Percentiles rank a stretch among this genome's conserved stretches.
Evolutionary conservation across 2,797 vertebrate species (phyloP).

Genomic region (Poliocrania exsul): DNA sequence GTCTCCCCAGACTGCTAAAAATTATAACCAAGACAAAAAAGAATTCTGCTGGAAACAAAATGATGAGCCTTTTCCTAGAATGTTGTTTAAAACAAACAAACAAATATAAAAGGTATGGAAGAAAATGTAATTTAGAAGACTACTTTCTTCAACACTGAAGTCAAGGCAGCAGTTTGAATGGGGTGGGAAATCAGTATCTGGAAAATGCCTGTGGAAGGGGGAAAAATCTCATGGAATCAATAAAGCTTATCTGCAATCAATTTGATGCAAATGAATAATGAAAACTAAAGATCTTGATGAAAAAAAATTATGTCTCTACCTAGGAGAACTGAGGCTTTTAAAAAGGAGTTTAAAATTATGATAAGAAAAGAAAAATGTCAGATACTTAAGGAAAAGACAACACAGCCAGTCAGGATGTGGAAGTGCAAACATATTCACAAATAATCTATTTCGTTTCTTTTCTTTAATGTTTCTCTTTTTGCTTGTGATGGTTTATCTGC

Average conservation of each 20-base stretch:
- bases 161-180: not conserved
- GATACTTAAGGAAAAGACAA: not conserved
- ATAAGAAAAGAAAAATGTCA: not conserved
- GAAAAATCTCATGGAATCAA: not conserved
- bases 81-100: not conserved
- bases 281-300: not conserved
- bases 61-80: not conserved
- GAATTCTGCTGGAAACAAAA: not conserved
- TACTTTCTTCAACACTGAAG: not conserved
- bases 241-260: not conserved
- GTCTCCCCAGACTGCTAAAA: not conserved
- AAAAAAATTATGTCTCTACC: not conserved
- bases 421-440: not conserved
- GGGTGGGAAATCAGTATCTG: not conserved
- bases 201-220: not conserved
- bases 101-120: not conserved
- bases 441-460: not conserved
- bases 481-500: not conserved
- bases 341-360: not conserved
- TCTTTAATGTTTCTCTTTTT: not conserved
- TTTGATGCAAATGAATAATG: not conserved
- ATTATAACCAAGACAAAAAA: not conserved
- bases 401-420: not conserved
- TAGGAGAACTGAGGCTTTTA: not conserved
- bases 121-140: not conserved